phyloP scores from a whole-genome alignment of 2,888 invertebrate species.

The Zygothrica quintamaculata region DNA sequence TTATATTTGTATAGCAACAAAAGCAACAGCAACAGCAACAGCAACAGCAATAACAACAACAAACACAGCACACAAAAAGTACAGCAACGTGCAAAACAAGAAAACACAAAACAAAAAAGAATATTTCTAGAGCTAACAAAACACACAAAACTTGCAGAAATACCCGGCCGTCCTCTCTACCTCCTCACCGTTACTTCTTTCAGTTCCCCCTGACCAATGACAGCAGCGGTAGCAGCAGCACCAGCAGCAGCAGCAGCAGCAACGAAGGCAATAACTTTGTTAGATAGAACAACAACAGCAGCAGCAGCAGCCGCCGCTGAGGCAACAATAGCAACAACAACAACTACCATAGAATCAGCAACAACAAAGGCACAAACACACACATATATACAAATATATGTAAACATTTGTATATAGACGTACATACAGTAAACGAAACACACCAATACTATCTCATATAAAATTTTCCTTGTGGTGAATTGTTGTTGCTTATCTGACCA shows the following conservation, averaged over 20 bases:
- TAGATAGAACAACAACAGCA: constrained; percentile 72
- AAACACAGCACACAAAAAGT: constrained; percentile 60
- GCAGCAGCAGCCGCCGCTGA: constrained; percentile 29
- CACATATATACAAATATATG: constrained; percentile 21
- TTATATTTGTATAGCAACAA: constrained; percentile 56
- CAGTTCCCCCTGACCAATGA: constrained; percentile 52
- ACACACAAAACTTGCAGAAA: constrained; percentile 79
- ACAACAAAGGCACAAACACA: constrained; percentile 55
- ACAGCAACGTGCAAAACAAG: constrained; percentile 72
- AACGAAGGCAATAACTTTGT: constrained; percentile 71
- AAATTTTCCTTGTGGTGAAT: constrained; percentile 60
- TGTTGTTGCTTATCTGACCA: constrained; percentile 60
- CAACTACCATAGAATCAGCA: constrained; percentile 35
- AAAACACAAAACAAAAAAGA: constrained; percentile 52
- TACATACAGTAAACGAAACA: constrained; percentile 22
- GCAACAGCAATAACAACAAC: constrained; percentile 19
- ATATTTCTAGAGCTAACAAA: constrained; percentile 79
- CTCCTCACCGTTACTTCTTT: background rate
- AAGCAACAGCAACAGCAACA: constrained; percentile 8
- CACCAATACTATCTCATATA: constrained; percentile 63
- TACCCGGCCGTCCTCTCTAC: constrained; percentile 48
- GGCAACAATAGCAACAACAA: constrained; percentile 39
- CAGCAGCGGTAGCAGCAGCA: constrained; percentile 53
- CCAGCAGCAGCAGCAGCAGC: constrained; percentile 55
- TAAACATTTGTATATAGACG: constrained; percentile 25